A percentile compares a stretch with the other conserved stretches of the same genome.
Conservation (phyloP, 2,113 vertebrate species). For the Sisor rabdophorus region DNA sequence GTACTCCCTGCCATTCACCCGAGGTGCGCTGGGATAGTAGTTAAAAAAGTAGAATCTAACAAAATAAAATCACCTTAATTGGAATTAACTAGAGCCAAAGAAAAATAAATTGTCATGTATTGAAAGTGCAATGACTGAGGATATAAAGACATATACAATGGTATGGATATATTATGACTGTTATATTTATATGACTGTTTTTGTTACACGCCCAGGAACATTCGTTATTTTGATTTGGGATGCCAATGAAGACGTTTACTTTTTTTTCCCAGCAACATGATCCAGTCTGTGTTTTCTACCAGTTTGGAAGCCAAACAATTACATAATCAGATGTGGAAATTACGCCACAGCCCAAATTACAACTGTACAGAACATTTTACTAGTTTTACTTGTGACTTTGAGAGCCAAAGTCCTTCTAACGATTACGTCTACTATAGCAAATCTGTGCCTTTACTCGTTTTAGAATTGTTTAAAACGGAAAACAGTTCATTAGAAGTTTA, state of each 20-base stretch:
- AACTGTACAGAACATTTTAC: background rate
- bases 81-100: too few relatives aligned
- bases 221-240: background rate
- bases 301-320: conserved; percentile 4
- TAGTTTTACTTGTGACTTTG: background rate
- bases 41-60: too few relatives aligned
- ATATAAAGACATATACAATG: too few relatives aligned
- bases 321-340: conserved; percentile 6
- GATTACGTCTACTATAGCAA: background rate
- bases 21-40: too few relatives aligned
- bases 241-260: background rate
- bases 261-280: background rate
- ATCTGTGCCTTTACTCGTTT: background rate
- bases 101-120: too few relatives aligned
- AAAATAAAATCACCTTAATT: too few relatives aligned
- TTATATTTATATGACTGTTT: background rate
- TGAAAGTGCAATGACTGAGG: too few relatives aligned
- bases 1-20: too few relatives aligned
- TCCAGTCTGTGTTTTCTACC: background rate
- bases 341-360: background rate
- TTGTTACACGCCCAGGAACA: background rate
- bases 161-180: background rate
- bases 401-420: background rate
- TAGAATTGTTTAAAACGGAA: background rate
- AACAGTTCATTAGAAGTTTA: background rate